phyloP scores from a whole-genome alignment of 2,797 vertebrate genomes.

The Naso thynnoides region DNA sequence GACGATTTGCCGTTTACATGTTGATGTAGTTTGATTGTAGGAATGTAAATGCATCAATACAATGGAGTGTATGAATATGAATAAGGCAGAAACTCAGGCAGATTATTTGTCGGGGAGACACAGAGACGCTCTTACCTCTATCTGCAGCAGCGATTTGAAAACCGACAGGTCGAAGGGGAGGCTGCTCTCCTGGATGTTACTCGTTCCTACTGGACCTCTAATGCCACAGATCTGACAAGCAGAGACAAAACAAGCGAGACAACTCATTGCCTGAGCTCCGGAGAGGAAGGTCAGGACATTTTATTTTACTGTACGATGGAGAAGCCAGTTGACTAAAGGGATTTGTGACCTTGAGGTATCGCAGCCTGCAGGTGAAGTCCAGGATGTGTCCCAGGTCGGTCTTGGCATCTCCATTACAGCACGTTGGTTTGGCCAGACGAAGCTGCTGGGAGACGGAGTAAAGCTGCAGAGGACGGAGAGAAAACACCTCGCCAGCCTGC shows the following conservation, averaged over 20 bases:
- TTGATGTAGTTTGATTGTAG: too few relatives aligned
- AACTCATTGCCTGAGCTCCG: background rate
- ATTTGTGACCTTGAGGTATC: constrained; percentile 92
- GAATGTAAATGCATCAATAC: too few relatives aligned
- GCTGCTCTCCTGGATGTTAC: constrained; percentile 93
- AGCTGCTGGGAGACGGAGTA: constrained; percentile 94
- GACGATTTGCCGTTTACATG: too few relatives aligned
- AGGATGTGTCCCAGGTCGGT: constrained; percentile 97
- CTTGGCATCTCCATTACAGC: constrained; percentile 93
- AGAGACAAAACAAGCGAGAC: constrained; percentile 34
- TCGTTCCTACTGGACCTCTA: constrained; percentile 91
- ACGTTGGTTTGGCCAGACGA: constrained; percentile 92
- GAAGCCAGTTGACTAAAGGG: background rate
- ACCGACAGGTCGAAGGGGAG: constrained; percentile 94
- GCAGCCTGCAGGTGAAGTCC: constrained; percentile 97
- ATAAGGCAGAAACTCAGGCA: too few relatives aligned
- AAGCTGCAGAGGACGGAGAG: constrained; percentile 92
- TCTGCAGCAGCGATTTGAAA: constrained; percentile 95
- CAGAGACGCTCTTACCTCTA: constrained; percentile 87
- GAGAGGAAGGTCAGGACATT: background rate
- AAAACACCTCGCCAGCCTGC: constrained; percentile 92
- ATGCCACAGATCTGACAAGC: constrained; percentile 89
- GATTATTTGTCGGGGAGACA: too few relatives aligned
- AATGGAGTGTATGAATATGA: too few relatives aligned
- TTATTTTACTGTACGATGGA: too few relatives aligned